Conservation (phyloP, 2,113 vertebrate genomes). For the Pedetes capensis region DNA sequence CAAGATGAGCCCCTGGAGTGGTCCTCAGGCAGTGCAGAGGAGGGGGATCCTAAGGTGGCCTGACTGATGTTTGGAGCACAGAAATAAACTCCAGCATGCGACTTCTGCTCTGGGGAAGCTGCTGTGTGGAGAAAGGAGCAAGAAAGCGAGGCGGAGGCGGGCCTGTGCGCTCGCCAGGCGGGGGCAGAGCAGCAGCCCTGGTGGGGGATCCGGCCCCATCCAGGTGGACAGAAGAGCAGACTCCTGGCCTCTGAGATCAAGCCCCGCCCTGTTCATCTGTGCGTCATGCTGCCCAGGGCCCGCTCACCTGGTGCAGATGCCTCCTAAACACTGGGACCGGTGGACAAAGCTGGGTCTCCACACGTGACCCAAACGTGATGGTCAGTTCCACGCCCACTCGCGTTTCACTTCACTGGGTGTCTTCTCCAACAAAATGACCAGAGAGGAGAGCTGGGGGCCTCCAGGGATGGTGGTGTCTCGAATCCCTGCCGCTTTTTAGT, state of each 20-base stretch:
- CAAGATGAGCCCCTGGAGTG: neutral
- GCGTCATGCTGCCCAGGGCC: accelerated
- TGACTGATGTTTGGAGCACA: neutral
- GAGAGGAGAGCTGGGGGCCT: accelerated
- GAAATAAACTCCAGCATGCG: neutral
- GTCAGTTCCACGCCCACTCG: accelerated
- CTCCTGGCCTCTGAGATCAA: accelerated
- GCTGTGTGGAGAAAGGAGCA: too few relatives aligned
- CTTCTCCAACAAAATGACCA: accelerated
- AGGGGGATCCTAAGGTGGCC: neutral
- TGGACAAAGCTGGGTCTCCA: accelerated
- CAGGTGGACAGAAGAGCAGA: neutral
- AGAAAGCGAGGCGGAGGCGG: too few relatives aligned
- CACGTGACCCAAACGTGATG: accelerated
- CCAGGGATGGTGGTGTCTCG: neutral
- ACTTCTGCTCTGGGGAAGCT: too few relatives aligned
- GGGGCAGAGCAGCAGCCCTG: too few relatives aligned
- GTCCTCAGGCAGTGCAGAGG: accelerated
- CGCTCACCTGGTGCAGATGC: accelerated
- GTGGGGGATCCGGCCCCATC: too few relatives aligned
- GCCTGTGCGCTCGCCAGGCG: too few relatives aligned
- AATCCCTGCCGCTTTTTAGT: neutral
- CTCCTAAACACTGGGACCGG: accelerated
- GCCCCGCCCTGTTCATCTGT: accelerated
- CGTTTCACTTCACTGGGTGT: too few relatives aligned